A percentile compares a stretch with the other conserved stretches of the same genome.
phyloP scores from a whole-genome alignment of 2,888 invertebrate genomes.

The Dusona sp. region DNA sequence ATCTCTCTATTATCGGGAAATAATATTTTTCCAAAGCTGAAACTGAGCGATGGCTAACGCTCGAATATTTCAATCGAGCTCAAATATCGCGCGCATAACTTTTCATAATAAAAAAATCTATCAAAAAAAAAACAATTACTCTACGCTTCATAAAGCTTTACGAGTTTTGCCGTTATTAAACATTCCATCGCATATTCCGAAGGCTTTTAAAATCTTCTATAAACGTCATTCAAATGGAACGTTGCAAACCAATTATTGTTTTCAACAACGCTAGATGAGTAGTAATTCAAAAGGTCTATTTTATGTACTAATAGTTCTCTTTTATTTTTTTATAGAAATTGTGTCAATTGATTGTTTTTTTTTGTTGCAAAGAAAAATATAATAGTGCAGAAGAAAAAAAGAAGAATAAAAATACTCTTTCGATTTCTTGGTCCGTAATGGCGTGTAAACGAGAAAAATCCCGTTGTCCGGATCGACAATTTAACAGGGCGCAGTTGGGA shows the following conservation, averaged over 20 bases:
- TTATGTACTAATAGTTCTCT: background rate
- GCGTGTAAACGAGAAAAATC: constrained; percentile 52
- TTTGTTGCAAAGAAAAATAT: background rate
- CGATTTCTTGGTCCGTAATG: constrained; percentile 25
- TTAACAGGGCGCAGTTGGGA: constrained; percentile 43
- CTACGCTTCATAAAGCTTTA: background rate
- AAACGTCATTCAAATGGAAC: background rate
- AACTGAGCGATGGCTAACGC: constrained; percentile 1
- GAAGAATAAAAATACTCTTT: background rate
- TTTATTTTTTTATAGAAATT: background rate
- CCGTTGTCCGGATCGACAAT: constrained; percentile 35
- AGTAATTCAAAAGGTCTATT: background rate
- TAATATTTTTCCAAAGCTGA: background rate
- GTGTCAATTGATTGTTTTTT: background rate
- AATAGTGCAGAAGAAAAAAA: background rate
- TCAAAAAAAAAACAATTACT: constrained; percentile 1
- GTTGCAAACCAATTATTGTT: background rate
- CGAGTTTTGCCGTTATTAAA: background rate
- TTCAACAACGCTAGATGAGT: background rate
- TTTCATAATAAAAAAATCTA: background rate
- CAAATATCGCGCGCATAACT: background rate
- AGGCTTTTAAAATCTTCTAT: background rate
- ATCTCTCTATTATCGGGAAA: constrained; percentile 6
- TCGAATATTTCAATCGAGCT: constrained; percentile 17
- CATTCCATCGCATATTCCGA: background rate